phyloP scores from a whole-genome alignment of 2,113 vertebrate species.

The Ptilonorhynchus violaceus region DNA sequence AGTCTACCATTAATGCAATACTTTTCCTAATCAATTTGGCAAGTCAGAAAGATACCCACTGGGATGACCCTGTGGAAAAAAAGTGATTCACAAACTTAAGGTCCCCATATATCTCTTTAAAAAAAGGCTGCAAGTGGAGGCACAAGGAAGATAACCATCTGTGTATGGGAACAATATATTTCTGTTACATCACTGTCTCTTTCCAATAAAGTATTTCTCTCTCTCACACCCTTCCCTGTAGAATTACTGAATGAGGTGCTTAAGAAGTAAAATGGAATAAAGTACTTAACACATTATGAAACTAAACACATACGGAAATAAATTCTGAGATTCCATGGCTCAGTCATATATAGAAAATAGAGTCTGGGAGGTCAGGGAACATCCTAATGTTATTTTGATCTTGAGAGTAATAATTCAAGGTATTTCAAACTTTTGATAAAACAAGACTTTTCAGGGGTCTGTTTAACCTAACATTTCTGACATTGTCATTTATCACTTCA shows the following conservation, averaged over 20 bases:
- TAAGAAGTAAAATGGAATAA: not conserved
- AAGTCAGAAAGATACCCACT: not conserved
- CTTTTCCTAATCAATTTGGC: not conserved
- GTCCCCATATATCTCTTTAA: rapidly evolving
- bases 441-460: not conserved
- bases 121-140: not conserved
- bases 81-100: not conserved
- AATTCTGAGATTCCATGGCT: not conserved
- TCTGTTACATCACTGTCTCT: not conserved
- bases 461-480: not conserved
- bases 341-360: not conserved
- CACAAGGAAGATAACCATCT: not conserved
- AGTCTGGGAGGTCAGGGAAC: not conserved
- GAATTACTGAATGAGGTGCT: not conserved
- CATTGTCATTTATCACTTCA: not conserved
- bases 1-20: not conserved
- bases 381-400: not conserved
- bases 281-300: not conserved
- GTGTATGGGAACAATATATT: not conserved
- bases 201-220: not conserved
- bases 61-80: not conserved
- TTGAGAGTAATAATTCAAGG: not conserved
- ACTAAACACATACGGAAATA: not conserved
- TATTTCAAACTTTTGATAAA: not conserved
- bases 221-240: not conserved